A percentile compares a stretch with the other conserved stretches of the same genome.
These are phyloP conservation scores for Seira musarum DNA, from an alignment of 2,888 invertebrate species.

Conservation along the genomic window DNA sequence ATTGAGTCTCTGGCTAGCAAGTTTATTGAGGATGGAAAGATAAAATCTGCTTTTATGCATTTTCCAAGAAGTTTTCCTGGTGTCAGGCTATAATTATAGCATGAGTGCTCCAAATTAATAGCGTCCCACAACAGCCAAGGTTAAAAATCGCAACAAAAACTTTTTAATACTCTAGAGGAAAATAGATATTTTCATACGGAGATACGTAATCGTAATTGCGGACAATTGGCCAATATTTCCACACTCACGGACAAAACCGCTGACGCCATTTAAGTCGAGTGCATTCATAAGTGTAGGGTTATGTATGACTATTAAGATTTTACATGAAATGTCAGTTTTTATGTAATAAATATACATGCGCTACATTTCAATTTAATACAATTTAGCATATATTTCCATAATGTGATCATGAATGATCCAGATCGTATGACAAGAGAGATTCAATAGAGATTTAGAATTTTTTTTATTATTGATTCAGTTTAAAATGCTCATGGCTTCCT, in stretches of 20 bases:
- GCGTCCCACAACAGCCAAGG: neutral
- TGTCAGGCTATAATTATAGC: neutral
- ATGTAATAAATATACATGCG: neutral
- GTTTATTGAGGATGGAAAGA: neutral
- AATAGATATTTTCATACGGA: neutral
- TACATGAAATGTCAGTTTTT: constrained; percentile 2
- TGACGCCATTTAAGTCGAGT: neutral
- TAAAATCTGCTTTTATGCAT: constrained; percentile 1
- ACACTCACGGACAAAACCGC: neutral
- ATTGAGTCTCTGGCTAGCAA: no score
- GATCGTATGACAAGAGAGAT: no score
- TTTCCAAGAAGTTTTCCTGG: neutral
- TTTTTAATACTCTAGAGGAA: neutral
- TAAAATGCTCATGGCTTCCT: no score
- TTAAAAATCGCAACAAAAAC: neutral
- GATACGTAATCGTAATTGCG: neutral
- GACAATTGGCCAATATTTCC: neutral
- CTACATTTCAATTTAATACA: no score
- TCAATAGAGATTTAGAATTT: no score
- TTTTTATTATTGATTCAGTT: no score
- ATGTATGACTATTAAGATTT: constrained; percentile 1
- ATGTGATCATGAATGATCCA: no score
- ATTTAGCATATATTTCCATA: no score
- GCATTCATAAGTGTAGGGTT: neutral
- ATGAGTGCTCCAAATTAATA: neutral